Conservation (phyloP, 2,113 vertebrate genomes). For the Vidua macroura region DNA sequence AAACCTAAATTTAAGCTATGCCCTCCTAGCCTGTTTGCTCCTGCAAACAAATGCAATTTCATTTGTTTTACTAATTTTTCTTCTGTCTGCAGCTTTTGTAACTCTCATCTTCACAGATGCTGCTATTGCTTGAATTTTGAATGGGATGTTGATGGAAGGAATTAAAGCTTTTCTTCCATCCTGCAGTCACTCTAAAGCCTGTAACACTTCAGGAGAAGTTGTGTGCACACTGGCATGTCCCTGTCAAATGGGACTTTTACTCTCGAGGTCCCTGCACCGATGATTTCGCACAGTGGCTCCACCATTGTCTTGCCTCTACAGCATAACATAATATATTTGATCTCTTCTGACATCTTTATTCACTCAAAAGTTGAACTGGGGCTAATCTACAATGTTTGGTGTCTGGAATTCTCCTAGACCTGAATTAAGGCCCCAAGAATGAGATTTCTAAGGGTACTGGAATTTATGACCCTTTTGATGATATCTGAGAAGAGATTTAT, state of each 20-base stretch:
- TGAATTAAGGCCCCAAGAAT: neutral
- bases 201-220: neutral
- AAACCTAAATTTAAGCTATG: neutral
- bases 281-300: neutral
- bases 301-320: neutral
- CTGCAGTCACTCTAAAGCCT: neutral
- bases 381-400: neutral
- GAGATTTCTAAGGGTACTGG: neutral
- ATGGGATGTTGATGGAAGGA: neutral
- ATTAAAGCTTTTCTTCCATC: neutral
- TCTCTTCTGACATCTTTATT: neutral
- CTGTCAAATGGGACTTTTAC: neutral
- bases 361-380: neutral
- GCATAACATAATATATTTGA: neutral
- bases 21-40: neutral
- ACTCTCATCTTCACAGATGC: neutral
- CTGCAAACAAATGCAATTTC: neutral
- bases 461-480: neutral
- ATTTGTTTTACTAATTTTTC: neutral
- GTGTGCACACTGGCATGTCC: neutral
- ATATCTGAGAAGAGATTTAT: neutral
- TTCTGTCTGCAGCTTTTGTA: neutral
- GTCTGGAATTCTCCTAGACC: neutral
- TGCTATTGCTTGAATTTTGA: neutral
- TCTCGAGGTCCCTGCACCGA: fast-evolving